Evolutionary conservation across 2,888 invertebrate genomes (phyloP).

Genomic region (Cremastobaeus sp.): DNA sequence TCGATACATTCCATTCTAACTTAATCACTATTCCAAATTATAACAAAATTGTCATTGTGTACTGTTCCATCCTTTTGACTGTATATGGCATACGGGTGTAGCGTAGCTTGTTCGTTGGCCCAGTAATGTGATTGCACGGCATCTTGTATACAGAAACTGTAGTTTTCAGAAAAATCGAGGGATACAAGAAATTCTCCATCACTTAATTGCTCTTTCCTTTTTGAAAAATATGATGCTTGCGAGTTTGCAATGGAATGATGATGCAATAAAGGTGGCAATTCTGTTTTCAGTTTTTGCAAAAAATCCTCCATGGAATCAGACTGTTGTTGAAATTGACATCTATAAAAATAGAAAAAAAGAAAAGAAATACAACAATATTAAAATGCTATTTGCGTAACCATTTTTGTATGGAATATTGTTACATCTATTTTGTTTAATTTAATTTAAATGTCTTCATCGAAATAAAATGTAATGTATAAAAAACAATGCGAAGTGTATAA

Average conservation of each 20-base stretch:
- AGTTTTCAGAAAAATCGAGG: not conserved
- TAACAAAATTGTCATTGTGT: not conserved
- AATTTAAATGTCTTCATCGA: no score
- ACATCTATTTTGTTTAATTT: no score
- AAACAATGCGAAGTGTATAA: slow-evolving; percentile 36
- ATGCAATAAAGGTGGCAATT: not conserved
- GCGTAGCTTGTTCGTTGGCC: no score
- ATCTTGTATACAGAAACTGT: not conserved
- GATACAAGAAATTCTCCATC: not conserved
- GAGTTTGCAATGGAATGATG: not conserved
- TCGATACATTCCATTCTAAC: no score
- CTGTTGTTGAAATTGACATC: no score
- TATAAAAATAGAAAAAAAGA: no score
- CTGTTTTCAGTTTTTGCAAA: not conserved
- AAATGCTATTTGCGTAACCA: no score
- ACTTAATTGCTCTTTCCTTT: not conserved
- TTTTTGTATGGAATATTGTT: no score
- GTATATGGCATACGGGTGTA: not conserved
- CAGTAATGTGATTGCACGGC: not conserved
- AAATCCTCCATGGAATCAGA: not conserved
- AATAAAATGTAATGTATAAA: no score
- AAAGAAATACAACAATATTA: no score
- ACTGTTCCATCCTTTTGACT: not conserved
- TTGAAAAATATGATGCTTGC: not conserved
- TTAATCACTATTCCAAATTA: not conserved